phyloP scores from a whole-genome alignment of 2,113 vertebrate species.

The Corythornis cristatus region DNA sequence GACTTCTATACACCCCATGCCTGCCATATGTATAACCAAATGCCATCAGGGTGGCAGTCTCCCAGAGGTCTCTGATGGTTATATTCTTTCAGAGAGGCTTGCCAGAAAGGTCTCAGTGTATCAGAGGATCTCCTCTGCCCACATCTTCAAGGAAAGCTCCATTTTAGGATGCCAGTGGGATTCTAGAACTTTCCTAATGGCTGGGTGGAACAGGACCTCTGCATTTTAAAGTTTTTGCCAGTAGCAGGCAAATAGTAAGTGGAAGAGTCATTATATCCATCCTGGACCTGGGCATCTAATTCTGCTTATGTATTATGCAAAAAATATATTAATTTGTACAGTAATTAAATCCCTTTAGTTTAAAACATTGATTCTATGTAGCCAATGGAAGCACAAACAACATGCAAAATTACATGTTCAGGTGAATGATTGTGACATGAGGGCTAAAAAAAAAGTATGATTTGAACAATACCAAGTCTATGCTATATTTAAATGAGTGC shows the following conservation, averaged over 20 bases:
- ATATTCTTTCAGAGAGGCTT: background rate
- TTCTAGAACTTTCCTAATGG: accelerated
- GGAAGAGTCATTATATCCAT: background rate
- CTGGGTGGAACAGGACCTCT: background rate
- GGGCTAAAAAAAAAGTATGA: background rate
- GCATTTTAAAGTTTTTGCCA: background rate
- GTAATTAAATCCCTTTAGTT: background rate
- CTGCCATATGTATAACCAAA: accelerated
- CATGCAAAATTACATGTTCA: background rate
- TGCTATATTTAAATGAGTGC: background rate
- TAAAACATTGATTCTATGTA: background rate
- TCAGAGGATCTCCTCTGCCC: accelerated
- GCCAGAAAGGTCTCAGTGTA: background rate
- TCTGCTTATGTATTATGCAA: background rate
- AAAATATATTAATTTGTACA: background rate
- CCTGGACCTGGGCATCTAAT: background rate
- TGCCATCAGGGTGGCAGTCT: background rate
- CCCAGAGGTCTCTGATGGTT: background rate
- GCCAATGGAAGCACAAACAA: background rate
- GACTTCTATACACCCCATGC: background rate
- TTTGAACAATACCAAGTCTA: background rate
- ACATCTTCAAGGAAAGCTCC: background rate
- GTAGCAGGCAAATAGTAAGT: background rate
- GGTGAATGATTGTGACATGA: background rate
- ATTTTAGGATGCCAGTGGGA: background rate